A percentile compares a stretch with the other conserved stretches of the same genome.
These are phyloP conservation scores for Epinephelus cyanopodus DNA, from an alignment of 2,113 vertebrate genomes.

Conservation along the genomic window DNA sequence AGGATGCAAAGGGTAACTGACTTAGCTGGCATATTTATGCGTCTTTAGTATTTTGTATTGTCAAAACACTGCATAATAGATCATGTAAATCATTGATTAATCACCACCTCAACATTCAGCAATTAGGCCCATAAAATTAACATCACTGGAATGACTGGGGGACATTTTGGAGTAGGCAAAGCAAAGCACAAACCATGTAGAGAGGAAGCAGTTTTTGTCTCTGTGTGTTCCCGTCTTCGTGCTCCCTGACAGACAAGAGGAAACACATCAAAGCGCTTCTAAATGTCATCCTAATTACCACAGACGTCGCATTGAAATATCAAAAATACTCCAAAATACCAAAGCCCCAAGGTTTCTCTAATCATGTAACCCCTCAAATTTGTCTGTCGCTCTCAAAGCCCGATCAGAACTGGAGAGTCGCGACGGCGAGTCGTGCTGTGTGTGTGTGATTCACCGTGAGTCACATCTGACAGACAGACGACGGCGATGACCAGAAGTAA, in stretches of 20 bases:
- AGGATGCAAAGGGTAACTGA: not conserved
- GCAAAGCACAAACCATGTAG: not conserved
- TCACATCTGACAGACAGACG: conserved; percentile 28
- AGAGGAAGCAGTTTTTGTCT: conserved; percentile 33
- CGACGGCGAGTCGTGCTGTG: conserved; percentile 23
- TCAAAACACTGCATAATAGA: conserved; percentile 13
- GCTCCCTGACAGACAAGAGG: conserved; percentile 43
- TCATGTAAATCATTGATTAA: conserved; percentile 19
- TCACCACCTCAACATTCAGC: conserved; percentile 18
- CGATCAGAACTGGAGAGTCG: conserved; percentile 30
- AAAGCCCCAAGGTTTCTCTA: conserved; percentile 61
- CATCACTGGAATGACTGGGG: not conserved
- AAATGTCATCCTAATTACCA: conserved; percentile 81
- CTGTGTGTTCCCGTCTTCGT: conserved; percentile 1
- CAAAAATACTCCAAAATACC: conserved; percentile 71
- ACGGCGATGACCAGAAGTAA: conserved; percentile 24
- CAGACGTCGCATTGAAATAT: conserved; percentile 59
- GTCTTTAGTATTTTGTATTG: conserved; percentile 1
- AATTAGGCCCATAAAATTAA: conserved; percentile 9
- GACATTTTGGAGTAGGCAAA: conserved; percentile 29
- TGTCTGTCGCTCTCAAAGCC: conserved; percentile 41
- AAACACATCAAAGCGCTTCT: conserved; percentile 66
- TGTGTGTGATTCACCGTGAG: conserved; percentile 42
- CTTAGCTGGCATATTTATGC: not conserved
- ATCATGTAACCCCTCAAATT: conserved; percentile 48